Conservation (phyloP, 2,113 vertebrate genomes). For the Uria aalge region DNA sequence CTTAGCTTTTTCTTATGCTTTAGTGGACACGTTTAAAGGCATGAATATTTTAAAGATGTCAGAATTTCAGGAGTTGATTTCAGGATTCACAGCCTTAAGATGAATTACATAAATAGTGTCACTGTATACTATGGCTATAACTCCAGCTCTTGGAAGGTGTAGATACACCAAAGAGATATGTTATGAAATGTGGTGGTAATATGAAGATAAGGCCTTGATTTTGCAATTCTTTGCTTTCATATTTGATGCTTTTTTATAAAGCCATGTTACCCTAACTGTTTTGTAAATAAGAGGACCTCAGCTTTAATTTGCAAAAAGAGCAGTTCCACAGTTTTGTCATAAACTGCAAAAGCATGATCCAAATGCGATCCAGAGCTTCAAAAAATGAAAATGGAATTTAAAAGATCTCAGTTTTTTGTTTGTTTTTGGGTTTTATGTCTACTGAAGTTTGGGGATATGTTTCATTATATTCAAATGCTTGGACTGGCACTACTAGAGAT, state of each 20-base stretch:
- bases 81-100: background rate
- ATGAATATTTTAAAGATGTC: background rate
- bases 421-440: background rate
- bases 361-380: background rate
- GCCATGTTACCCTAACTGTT: background rate
- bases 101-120: background rate
- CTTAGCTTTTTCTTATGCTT: background rate
- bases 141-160: background rate
- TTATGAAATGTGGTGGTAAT: background rate
- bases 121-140: background rate
- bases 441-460: background rate
- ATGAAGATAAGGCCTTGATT: background rate
- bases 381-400: background rate
- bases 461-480: background rate
- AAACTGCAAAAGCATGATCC: background rate
- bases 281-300: background rate
- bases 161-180: background rate
- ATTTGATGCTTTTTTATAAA: background rate
- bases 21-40: background rate
- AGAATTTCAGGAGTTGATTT: background rate
- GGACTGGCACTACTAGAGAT: background rate
- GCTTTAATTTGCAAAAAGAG: background rate
- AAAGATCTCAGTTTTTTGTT: background rate
- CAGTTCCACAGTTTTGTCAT: background rate
- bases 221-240: background rate